Conservation (phyloP, 2,888 invertebrate genomes). For the Dasysyrphus albostriatus region DNA sequence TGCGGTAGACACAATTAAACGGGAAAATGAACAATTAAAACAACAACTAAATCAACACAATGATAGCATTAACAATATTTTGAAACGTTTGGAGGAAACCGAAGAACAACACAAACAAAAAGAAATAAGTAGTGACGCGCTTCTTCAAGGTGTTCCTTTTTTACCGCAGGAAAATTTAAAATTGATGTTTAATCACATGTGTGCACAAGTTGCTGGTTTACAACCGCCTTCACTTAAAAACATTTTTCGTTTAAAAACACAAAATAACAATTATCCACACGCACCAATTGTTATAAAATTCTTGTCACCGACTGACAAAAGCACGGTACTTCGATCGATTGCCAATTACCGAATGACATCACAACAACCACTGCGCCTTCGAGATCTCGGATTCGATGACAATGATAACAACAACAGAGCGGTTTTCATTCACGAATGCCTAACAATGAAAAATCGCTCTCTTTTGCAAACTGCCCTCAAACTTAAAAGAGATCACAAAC, state of each 20-base stretch:
- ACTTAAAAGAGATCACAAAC: conserved; percentile 11
- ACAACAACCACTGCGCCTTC: background rate
- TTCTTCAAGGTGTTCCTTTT: conserved; percentile 11
- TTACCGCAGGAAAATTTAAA: background rate
- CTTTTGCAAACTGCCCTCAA: conserved; percentile 13
- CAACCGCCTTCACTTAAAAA: too few species aligned
- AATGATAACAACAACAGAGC: background rate
- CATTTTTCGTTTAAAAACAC: conserved; percentile 6
- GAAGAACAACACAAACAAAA: conserved; percentile 5
- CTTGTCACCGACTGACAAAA: conserved; percentile 1
- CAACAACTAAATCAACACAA: conserved; percentile 3
- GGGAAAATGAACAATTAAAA: background rate
- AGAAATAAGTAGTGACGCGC: conserved; percentile 2
- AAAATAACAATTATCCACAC: background rate
- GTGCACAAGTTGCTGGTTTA: too few species aligned
- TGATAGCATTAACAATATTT: background rate
- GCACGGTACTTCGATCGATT: background rate
- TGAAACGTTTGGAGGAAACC: background rate
- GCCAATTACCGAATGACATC: background rate
- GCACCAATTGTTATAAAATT: conserved; percentile 12
- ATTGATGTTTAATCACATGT: too few species aligned
- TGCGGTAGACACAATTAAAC: background rate
- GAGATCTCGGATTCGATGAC: conserved; percentile 2
- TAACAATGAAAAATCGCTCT: background rate
- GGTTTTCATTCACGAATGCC: conserved; percentile 7